Conservation (phyloP, 2,113 vertebrate genomes). For the Heptranchias perlo region DNA sequence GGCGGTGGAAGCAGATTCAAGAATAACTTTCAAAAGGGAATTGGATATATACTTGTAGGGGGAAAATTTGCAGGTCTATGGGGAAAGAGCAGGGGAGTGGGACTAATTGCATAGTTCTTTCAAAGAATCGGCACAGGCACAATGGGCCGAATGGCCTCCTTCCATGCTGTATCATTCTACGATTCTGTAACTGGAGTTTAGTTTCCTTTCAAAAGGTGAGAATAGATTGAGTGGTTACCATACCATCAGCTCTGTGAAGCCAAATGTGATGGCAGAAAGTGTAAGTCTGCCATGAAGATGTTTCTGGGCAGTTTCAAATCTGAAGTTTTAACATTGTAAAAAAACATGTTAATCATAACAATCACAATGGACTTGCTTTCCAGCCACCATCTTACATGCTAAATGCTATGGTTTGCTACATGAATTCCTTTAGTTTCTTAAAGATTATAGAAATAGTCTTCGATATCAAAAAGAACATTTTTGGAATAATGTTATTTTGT, state of each 20-base stretch:
- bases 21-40: no score
- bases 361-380: neutral
- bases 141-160: no score
- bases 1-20: no score
- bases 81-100: no score
- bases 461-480: neutral
- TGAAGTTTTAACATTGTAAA: constrained; percentile 7
- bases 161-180: no score
- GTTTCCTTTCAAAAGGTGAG: neutral
- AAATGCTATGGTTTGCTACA: neutral
- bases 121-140: no score
- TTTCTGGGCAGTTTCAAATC: neutral
- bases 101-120: no score
- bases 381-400: neutral
- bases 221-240: neutral
- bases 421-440: neutral
- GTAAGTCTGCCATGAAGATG: neutral
- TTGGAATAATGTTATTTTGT: neutral
- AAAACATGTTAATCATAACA: neutral
- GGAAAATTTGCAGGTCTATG: no score
- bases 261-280: neutral
- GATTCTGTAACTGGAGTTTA: neutral
- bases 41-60: no score
- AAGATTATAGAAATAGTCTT: neutral
- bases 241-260: neutral